Percentiles rank a stretch among this genome's conserved stretches.
These are phyloP conservation scores for Itoplectis maculator DNA, from an alignment of 2,888 invertebrate species.

Conservation along the genomic window DNA sequence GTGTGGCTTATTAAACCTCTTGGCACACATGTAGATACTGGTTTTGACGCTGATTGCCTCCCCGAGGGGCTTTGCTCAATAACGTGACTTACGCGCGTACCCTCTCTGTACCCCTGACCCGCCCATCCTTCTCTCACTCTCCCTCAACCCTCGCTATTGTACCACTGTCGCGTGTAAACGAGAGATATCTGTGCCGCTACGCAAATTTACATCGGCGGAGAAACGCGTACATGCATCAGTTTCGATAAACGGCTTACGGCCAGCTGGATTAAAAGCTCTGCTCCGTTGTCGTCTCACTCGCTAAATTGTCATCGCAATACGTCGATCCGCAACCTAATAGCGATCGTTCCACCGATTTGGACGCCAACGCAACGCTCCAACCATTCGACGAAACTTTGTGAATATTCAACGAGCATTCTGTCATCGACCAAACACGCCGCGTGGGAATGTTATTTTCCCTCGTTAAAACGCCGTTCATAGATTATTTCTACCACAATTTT, in stretches of 20 bases:
- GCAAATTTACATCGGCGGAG: neutral
- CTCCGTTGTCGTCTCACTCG: neutral
- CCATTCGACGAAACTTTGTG: too few relatives aligned
- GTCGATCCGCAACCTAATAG: neutral
- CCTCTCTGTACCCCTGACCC: too few relatives aligned
- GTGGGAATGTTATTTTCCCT: too few relatives aligned
- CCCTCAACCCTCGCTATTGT: neutral
- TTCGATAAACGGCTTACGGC: neutral
- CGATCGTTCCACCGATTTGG: neutral
- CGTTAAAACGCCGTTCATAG: too few relatives aligned
- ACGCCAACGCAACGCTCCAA: too few relatives aligned
- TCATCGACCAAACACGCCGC: too few relatives aligned
- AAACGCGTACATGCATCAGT: too few relatives aligned
- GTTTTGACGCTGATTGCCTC: slow-evolving; percentile 10
- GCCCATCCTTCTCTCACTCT: neutral
- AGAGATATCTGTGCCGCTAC: neutral
- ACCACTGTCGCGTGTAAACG: neutral
- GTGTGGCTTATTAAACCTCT: slow-evolving; percentile 21
- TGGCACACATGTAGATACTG: neutral
- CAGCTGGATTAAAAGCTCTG: slow-evolving; percentile 6
- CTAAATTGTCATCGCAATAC: neutral
- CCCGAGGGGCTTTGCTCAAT: neutral
- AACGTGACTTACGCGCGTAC: slow-evolving; percentile 9
- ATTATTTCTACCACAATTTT: too few relatives aligned
- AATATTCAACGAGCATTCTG: neutral